These are phyloP conservation scores for Pantala flavescens DNA, from an alignment of 1,140 invertebrate genomes.

Conservation along the genomic window DNA sequence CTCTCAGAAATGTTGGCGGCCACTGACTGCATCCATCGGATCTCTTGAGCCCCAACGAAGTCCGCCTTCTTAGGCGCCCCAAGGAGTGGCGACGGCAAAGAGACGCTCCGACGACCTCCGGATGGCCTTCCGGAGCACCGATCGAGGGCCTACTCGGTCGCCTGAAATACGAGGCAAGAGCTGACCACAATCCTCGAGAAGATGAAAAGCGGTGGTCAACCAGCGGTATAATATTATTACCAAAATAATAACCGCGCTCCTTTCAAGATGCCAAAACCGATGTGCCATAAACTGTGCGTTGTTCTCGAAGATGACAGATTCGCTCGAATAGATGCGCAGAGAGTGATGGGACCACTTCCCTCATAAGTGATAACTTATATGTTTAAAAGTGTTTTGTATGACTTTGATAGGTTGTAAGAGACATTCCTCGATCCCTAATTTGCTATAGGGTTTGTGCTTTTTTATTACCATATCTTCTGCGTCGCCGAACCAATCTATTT, in stretches of 20 bases:
- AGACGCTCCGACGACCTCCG: no score
- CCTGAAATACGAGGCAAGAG: no score
- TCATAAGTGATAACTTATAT: not conserved
- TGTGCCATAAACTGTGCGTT: not conserved
- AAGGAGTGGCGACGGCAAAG: no score
- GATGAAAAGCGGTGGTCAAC: no score
- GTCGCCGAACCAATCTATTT: conserved; percentile 9
- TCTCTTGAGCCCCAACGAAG: no score
- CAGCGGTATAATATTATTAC: no score
- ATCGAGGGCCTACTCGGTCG: no score
- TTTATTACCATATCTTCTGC: not conserved
- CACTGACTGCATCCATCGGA: conserved; percentile 33
- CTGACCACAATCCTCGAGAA: no score
- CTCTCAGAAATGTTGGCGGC: conserved; percentile 48
- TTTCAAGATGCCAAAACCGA: not conserved
- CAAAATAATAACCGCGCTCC: not conserved
- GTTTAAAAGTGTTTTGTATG: not conserved
- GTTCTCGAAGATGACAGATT: no score
- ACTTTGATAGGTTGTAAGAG: not conserved
- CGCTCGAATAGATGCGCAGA: not conserved
- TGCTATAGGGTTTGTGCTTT: not conserved
- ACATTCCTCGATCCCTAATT: not conserved
- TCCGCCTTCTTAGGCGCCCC: no score
- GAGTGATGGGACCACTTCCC: not conserved
- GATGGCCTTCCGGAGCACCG: no score